Conservation (phyloP, 1,140 invertebrate genomes). For the Eumeta japonica region DNA sequence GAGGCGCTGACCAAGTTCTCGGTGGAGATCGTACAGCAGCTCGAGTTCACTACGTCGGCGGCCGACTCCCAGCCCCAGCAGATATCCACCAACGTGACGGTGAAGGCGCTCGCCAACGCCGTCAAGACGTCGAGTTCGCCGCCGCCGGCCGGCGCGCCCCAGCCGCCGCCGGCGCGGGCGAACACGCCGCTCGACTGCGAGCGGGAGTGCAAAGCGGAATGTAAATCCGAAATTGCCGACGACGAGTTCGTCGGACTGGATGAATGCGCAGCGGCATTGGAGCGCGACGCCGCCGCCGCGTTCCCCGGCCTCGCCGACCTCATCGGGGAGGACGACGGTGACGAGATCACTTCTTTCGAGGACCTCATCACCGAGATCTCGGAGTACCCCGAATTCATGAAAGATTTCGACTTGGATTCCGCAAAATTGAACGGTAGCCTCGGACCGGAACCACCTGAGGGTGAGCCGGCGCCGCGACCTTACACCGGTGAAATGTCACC, state of each 20-base stretch:
- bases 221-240: conserved; percentile 80
- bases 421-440: conserved; percentile 45
- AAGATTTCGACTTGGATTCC: conserved; percentile 70
- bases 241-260: conserved; percentile 81
- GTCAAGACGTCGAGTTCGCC: conserved; percentile 73
- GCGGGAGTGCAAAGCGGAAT: conserved; percentile 62
- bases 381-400: conserved; percentile 81
- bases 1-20: conserved; percentile 79
- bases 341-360: conserved; percentile 80
- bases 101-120: conserved; percentile 81
- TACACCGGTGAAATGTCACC: conserved; percentile 70
- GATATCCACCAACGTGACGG: conserved; percentile 89
- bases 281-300: conserved; percentile 74
- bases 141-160: conserved; percentile 44
- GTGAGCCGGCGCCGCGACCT: conserved; percentile 53
- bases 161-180: conserved; percentile 33
- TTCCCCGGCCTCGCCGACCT: conserved; percentile 78
- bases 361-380: conserved; percentile 86
- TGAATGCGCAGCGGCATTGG: conserved; percentile 74
- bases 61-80: conserved; percentile 82
- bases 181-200: conserved; percentile 61
- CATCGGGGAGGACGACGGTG: conserved; percentile 81
- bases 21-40: conserved; percentile 86
- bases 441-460: conserved; percentile 30
- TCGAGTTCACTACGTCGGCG: conserved; percentile 81